Evolutionary conservation across 2,888 invertebrate genomes (phyloP).

Genomic region (Apantesis nais): DNA sequence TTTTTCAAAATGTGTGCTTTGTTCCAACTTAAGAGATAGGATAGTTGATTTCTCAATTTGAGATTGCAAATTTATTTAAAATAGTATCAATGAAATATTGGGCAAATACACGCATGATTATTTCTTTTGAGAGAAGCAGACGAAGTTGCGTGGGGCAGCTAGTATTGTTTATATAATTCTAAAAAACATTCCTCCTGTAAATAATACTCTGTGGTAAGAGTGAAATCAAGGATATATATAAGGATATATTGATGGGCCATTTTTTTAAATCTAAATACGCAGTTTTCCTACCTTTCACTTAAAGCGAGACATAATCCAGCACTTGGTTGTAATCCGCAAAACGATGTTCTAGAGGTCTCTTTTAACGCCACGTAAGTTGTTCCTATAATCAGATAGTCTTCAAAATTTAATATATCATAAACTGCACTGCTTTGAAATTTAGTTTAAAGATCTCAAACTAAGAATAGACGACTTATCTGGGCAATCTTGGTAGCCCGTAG

Average conservation of each 20-base stretch:
- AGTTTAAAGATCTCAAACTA: neutral
- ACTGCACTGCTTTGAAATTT: neutral
- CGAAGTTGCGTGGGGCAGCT: too few species aligned
- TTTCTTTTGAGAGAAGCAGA: too few species aligned
- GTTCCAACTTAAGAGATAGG: too few species aligned
- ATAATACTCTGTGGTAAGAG: neutral
- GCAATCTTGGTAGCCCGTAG: too few species aligned
- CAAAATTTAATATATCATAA: neutral
- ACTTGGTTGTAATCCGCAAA: constrained; percentile 62
- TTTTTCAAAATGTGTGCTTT: too few species aligned
- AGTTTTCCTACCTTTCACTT: constrained; percentile 52
- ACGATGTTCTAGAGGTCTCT: constrained; percentile 23
- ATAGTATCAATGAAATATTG: too few species aligned
- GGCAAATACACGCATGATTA: too few species aligned
- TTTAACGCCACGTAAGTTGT: constrained; percentile 46
- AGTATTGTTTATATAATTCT: too few species aligned
- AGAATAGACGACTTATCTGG: neutral
- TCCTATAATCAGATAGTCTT: constrained; percentile 42
- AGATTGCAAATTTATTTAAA: too few species aligned
- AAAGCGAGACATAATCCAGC: constrained; percentile 62
- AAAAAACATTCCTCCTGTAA: neutral
- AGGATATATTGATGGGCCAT: neutral
- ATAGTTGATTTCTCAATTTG: too few species aligned
- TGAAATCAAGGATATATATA: neutral
- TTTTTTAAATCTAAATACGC: neutral